Evolutionary conservation across 2,888 invertebrate genomes (phyloP), one percentile per base, ranked within the genome.

Genomic region (Nomada goodeniana): DNA sequence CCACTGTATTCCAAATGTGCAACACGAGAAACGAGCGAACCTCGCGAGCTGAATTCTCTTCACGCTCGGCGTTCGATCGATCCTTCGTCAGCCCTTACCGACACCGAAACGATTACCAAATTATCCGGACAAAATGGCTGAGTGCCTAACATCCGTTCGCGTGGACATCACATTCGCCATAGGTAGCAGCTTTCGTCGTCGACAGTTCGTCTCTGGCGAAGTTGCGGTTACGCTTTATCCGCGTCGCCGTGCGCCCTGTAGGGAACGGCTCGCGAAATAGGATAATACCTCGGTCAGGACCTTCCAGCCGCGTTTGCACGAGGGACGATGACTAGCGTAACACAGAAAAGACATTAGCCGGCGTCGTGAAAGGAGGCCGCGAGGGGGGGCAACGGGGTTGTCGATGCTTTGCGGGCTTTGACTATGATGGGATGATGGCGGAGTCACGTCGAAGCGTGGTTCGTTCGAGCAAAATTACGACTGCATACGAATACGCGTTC

Each of bases 341-440:
- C 93, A 93, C 93, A 93, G 93, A 93, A 93, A 93, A 93, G 93
- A 93, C 93, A 93, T 93, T 93, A 93, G 92, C 91, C 86, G 85
- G 88, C 88, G 84, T 76, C 88, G 87, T 87, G 90, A 89, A 87
- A 88, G 88, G 87, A 79, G 81, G 76, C 73, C 57, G 86, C 82
- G 85, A 82, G 88, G 84, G 85, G 84, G 85, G 84, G 78, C 83
- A 78, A 84, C 73, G 71, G 81, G 85, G 80, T 85, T 60, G 70
- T 36, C 80, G 85, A 83, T 70, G 83, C 80, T 67, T 69, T 74
- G 63, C 75, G 70, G 67, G 84, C 82, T 82, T 80, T 75, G 80
- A 83, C 85, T 76, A 84, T 83, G 83, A 82, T 83, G 88, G 83
- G 86, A 83, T 67, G 87, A 87, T 82, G 89, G 90, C 83, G 86